Evolutionary conservation across 2,113 vertebrate genomes (phyloP).

Genomic region (Xiphophorus maculatus): DNA sequence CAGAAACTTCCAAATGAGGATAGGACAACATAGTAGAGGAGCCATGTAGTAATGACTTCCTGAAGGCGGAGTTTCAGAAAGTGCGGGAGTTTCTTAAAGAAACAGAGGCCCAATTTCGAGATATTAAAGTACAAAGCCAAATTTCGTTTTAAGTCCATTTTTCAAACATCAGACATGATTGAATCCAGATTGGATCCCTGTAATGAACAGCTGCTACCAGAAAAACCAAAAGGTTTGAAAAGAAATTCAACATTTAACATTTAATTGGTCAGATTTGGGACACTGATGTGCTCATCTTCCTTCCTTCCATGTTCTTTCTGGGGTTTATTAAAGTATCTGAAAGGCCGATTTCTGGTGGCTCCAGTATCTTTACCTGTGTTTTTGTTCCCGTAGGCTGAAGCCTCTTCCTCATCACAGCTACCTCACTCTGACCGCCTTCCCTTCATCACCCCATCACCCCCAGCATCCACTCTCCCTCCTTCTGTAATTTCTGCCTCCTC

Average conservation of each 20-base stretch:
- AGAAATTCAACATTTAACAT: not conserved
- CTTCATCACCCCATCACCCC: conserved; percentile 68
- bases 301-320: conserved; percentile 35
- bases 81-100: no score
- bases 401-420: conserved; percentile 36
- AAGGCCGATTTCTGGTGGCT: not conserved
- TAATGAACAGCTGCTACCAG: not conserved
- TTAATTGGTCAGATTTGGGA: not conserved
- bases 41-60: no score
- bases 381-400: conserved; percentile 65
- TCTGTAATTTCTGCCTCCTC: conserved; percentile 9
- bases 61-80: no score
- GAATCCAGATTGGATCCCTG: not conserved
- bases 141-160: no score
- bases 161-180: not conserved
- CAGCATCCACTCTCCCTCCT: conserved; percentile 59
- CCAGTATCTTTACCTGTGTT: conserved; percentile 49
- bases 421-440: conserved; percentile 38
- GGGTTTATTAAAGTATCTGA: not conserved
- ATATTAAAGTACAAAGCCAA: no score
- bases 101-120: no score
- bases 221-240: not conserved
- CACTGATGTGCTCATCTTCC: conserved; percentile 2
- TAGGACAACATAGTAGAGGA: not conserved
- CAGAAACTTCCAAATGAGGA: not conserved